Evolutionary conservation across 2,888 invertebrate species (phyloP).

Genomic region (Pristionchus maxplancki): DNA sequence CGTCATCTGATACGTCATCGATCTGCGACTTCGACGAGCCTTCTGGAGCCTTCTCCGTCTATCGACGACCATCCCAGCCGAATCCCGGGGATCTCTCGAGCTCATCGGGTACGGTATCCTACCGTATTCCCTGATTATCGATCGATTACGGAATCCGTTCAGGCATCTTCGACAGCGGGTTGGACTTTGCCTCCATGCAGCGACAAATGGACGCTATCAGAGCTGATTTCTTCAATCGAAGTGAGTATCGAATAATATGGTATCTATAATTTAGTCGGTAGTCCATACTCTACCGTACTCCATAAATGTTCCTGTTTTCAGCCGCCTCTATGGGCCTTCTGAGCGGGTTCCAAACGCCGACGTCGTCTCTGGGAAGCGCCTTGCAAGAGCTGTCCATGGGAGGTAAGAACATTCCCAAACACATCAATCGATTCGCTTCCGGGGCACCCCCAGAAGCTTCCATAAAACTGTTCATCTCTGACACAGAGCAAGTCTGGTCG

Average conservation of each 20-base stretch:
- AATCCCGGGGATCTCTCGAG: not conserved
- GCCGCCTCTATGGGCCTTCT: conserved; percentile 24
- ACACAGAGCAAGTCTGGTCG: conserved; percentile 41
- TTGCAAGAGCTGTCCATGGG: conserved; percentile 63
- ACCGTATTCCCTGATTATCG: not conserved
- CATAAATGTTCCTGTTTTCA: not conserved
- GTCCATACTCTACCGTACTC: not conserved
- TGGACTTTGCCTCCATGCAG: conserved; percentile 47
- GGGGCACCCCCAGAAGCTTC: conserved; percentile 19
- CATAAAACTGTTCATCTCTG: conserved; percentile 17
- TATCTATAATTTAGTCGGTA: not conserved
- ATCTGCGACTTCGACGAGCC: conserved; percentile 55
- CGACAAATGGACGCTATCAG: not conserved
- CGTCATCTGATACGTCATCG: conserved; percentile 55
- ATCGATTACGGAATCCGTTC: not conserved
- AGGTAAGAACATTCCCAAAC: conserved; percentile 52
- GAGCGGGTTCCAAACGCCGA: conserved; percentile 68
- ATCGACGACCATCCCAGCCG: conserved; percentile 52
- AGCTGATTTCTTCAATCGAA: conserved; percentile 6
- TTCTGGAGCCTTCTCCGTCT: conserved; percentile 58
- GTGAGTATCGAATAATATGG: not conserved
- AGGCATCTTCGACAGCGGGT: conserved; percentile 16
- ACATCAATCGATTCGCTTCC: not conserved
- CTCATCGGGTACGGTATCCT: conserved; percentile 33
- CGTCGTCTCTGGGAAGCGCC: conserved; percentile 64